Percentiles rank a stretch among this genome's conserved stretches.
Conservation (phyloP, 2,113 vertebrate species). For the Rousettus leschenaultii region DNA sequence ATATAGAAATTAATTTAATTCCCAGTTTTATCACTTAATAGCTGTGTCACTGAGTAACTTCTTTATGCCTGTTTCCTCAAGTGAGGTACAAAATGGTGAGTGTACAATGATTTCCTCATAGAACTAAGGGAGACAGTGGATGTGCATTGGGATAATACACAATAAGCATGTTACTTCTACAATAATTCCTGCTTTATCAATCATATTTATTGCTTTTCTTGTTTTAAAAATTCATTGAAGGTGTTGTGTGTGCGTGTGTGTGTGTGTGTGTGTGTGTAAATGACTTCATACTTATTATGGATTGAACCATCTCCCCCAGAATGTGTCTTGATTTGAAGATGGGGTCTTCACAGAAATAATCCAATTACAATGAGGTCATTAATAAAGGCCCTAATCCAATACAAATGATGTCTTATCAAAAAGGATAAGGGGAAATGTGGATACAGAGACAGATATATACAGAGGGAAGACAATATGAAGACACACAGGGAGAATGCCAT, state of each 20-base stretch:
- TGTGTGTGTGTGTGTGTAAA: background rate
- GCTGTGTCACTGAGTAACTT: background rate
- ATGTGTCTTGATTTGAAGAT: background rate
- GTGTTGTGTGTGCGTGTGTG: background rate
- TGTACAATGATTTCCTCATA: background rate
- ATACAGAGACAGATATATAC: background rate
- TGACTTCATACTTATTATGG: background rate
- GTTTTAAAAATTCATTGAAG: background rate
- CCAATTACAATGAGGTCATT: background rate
- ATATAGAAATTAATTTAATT: background rate
- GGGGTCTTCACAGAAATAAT: background rate
- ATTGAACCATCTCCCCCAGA: background rate
- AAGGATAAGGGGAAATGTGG: background rate
- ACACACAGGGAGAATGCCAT: background rate
- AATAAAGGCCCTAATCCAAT: background rate
- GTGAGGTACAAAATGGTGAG: background rate
- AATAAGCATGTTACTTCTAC: background rate
- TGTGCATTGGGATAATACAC: background rate
- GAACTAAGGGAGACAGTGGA: background rate
- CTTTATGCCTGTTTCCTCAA: background rate
- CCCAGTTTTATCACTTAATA: background rate
- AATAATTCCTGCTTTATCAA: background rate
- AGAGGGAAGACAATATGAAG: background rate
- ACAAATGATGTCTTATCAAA: background rate
- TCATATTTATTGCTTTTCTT: background rate